Evolutionary conservation across 2,113 vertebrate genomes (phyloP).

Genomic region (Bucco capensis): DNA sequence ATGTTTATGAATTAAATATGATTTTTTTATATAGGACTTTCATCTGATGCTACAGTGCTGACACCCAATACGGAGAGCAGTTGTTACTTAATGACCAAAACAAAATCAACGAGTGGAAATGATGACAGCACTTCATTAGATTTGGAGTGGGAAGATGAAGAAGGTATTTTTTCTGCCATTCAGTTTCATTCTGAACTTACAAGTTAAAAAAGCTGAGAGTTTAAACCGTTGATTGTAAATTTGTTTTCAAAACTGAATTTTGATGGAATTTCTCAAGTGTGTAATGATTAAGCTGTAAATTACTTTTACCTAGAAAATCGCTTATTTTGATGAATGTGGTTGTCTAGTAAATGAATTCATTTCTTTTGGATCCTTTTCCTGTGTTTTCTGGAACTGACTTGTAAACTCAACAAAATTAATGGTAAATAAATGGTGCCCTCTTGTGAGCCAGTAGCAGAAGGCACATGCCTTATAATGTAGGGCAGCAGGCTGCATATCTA

Average conservation of each 20-base stretch:
- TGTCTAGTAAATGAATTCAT: fast-evolving
- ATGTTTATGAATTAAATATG: neutral
- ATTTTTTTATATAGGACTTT: slow-evolving; percentile 75
- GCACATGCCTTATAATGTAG: neutral
- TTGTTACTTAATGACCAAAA: slow-evolving; percentile 93
- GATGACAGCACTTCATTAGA: slow-evolving; percentile 93
- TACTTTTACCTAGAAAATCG: neutral
- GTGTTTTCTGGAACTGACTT: neutral
- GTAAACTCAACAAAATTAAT: neutral
- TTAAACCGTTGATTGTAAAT: neutral
- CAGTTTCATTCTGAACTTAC: neutral
- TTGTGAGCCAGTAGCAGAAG: neutral
- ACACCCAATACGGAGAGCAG: slow-evolving; percentile 95
- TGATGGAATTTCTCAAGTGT: neutral
- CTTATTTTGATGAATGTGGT: neutral
- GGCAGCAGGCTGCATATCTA: neutral
- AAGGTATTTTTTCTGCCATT: slow-evolving; percentile 76
- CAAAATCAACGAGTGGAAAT: slow-evolving; percentile 85
- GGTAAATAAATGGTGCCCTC: slow-evolving; percentile 21
- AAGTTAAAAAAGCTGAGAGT: neutral
- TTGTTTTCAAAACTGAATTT: neutral
- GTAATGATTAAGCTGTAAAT: neutral
- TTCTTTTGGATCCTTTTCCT: neutral
- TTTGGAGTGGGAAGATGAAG: slow-evolving; percentile 98
- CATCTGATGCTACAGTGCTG: slow-evolving; percentile 87